Evolutionary conservation across 2,113 vertebrate genomes (phyloP).

Genomic region (Alexandromys fortis): DNA sequence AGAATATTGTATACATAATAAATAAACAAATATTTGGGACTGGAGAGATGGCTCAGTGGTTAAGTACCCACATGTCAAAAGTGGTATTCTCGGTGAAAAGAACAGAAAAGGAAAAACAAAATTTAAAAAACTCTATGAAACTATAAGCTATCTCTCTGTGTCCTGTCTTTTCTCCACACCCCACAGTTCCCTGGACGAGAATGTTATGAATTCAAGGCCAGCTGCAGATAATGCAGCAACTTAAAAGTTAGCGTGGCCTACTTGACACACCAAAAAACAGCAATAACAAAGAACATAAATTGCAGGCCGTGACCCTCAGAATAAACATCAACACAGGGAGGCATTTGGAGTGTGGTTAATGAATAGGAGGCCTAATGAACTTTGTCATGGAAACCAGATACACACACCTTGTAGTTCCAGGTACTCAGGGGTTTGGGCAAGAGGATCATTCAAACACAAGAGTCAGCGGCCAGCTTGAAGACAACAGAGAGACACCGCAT

Average conservation of each 20-base stretch:
- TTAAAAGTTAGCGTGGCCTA: background rate
- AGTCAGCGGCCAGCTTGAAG: background rate
- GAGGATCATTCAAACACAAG: background rate
- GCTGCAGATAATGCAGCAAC: background rate
- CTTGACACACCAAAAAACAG: background rate
- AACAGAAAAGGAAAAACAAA: background rate
- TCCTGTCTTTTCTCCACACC: background rate
- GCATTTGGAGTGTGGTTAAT: background rate
- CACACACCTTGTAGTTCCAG: background rate
- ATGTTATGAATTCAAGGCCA: background rate
- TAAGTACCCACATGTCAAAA: background rate
- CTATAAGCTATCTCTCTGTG: background rate
- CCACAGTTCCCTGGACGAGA: background rate
- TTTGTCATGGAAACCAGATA: background rate
- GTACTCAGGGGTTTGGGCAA: background rate
- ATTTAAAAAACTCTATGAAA: background rate
- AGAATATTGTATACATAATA: too few species aligned
- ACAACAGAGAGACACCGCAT: background rate
- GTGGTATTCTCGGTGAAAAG: background rate
- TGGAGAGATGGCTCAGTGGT: too few species aligned
- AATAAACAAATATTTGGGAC: too few species aligned
- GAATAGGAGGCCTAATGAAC: background rate
- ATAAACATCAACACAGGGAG: slow-evolving; percentile 4
- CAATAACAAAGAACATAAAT: background rate
- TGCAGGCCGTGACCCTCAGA: background rate